Evolutionary conservation across 2,113 vertebrate genomes (phyloP).

Genomic region (Peromyscus polionotus): DNA sequence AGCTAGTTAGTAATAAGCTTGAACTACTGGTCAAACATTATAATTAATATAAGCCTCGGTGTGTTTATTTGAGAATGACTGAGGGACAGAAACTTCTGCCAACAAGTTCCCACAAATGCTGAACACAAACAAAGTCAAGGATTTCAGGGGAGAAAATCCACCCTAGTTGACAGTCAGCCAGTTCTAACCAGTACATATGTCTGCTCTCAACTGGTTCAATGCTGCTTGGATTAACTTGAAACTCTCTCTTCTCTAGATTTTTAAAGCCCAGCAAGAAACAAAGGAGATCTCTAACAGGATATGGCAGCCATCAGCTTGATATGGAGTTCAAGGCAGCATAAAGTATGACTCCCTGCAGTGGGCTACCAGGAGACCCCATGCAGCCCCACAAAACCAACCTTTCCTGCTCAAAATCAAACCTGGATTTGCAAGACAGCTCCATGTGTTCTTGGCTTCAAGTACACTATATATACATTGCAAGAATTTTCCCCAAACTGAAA

Average conservation of each 20-base stretch:
- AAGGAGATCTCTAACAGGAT: slow-evolving; percentile 48
- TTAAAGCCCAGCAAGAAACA: slow-evolving; percentile 20
- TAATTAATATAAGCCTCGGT: no score
- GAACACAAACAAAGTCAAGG: not conserved
- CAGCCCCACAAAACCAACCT: not conserved
- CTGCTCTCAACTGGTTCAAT: not conserved
- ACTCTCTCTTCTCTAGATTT: not conserved
- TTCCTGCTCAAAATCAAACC: not conserved
- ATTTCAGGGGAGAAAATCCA: not conserved
- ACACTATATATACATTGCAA: not conserved
- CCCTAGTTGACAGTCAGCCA: not conserved
- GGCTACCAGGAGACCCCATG: not conserved
- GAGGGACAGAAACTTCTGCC: not conserved
- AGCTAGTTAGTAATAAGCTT: no score
- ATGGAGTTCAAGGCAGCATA: not conserved
- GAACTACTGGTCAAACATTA: no score
- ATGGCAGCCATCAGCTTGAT: not conserved
- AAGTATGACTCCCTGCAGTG: not conserved
- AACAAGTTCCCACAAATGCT: not conserved
- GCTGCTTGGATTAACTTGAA: not conserved
- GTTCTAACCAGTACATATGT: not conserved
- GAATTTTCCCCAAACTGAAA: not conserved
- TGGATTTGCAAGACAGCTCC: not conserved
- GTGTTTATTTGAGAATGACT: no score
- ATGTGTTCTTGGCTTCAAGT: not conserved